These are phyloP conservation scores for Misgurnus anguillicaudatus DNA, from an alignment of 2,113 vertebrate species.

Conservation along the genomic window DNA sequence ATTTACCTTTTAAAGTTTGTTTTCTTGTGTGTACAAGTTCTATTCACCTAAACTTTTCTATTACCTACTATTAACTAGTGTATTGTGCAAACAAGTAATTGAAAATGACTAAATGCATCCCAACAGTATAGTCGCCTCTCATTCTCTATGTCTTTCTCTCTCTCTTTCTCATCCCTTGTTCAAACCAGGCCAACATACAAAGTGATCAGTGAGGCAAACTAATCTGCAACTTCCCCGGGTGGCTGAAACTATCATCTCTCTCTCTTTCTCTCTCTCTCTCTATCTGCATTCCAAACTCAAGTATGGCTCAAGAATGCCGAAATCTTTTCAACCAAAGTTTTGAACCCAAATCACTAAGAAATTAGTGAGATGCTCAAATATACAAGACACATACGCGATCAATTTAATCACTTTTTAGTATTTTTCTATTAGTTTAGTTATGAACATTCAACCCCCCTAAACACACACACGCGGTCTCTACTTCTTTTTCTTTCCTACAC, in stretches of 20 bases:
- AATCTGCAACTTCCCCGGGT: slow-evolving; percentile 80
- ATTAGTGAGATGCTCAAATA: background rate
- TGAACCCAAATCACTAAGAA: slow-evolving; percentile 2
- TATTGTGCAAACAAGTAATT: background rate
- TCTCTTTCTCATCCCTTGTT: slow-evolving; percentile 68
- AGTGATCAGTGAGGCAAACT: slow-evolving; percentile 79
- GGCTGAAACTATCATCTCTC: slow-evolving; percentile 70
- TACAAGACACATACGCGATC: slow-evolving; percentile 48
- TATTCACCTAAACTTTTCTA: background rate
- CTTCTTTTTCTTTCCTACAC: slow-evolving; percentile 58
- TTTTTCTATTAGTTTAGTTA: slow-evolving; percentile 61
- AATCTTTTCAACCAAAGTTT: slow-evolving; percentile 15
- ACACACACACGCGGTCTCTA: slow-evolving; percentile 17
- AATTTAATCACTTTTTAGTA: slow-evolving; percentile 32
- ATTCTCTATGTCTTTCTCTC: slow-evolving; percentile 49
- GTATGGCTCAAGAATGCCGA: slow-evolving; percentile 38
- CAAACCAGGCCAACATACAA: slow-evolving; percentile 75
- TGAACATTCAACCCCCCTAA: slow-evolving; percentile 51
- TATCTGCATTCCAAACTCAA: slow-evolving; percentile 38
- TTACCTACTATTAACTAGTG: background rate
- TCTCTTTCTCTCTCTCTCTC: slow-evolving; percentile 42
- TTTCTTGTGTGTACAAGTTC: too few relatives aligned
- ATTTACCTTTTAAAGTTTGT: too few relatives aligned
- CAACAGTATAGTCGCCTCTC: slow-evolving; percentile 65
- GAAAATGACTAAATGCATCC: slow-evolving; percentile 51